Conservation (phyloP, 2,888 invertebrate genomes). For the Agrochola circellaris region DNA sequence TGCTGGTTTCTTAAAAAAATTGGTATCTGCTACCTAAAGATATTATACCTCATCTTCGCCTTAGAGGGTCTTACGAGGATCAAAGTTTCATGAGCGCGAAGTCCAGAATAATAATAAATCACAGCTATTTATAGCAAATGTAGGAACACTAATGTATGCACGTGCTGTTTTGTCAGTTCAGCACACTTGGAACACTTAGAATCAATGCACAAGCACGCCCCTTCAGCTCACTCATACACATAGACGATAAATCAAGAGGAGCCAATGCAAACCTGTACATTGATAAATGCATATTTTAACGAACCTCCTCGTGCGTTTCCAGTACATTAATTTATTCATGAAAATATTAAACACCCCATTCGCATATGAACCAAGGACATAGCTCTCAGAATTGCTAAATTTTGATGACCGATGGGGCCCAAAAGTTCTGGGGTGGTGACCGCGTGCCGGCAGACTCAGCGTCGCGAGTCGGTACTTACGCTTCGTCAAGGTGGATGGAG, state of each 20-base stretch:
- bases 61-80: neutral
- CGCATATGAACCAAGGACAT: neutral
- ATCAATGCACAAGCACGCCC: constrained; percentile 53
- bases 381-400: neutral
- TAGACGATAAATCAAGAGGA: constrained; percentile 19
- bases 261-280: neutral
- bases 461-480: too few species aligned
- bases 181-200: constrained; percentile 33
- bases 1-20: neutral
- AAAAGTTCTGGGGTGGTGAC: neutral
- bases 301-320: constrained; percentile 2
- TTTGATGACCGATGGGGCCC: too few species aligned
- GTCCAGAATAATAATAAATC: neutral
- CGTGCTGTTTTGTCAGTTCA: constrained; percentile 19
- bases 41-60: neutral
- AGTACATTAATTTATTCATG: neutral
- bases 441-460: neutral
- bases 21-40: neutral
- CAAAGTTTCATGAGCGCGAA: neutral
- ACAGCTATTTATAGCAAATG: neutral
- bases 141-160: constrained; percentile 14
- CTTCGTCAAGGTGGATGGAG: neutral
- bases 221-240: constrained; percentile 22
- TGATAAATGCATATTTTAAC: constrained; percentile 5
- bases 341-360: neutral